Conservation (phyloP, 92 coral and sea anemone genomes). For the Epizoanthus stellaris region DNA sequence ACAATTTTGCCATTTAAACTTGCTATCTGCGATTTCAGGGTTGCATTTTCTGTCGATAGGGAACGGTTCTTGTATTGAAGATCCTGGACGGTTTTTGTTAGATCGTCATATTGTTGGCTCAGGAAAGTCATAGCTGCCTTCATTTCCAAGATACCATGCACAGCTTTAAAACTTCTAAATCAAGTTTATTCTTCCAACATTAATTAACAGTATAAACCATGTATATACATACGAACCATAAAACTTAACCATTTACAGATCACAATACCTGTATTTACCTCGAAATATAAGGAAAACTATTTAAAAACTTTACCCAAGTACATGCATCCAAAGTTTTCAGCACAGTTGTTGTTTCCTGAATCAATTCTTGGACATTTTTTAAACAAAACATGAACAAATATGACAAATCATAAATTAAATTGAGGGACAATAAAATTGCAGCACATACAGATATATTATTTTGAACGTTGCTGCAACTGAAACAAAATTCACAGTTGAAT, state of each 20-base stretch:
- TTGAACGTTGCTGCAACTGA: slow-evolving; percentile 21
- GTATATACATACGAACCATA: slow-evolving; percentile 29
- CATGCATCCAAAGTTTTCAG: slow-evolving; percentile 12
- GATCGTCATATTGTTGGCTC: neutral
- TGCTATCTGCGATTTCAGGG: neutral
- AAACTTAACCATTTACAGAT: slow-evolving; percentile 30
- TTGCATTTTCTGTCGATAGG: too few species aligned
- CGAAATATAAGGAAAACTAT: slow-evolving; percentile 20
- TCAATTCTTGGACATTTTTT: slow-evolving; percentile 25
- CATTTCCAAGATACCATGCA: too few species aligned
- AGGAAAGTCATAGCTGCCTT: too few species aligned
- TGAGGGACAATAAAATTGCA: slow-evolving; percentile 25
- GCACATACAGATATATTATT: slow-evolving; percentile 23
- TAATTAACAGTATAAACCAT: slow-evolving; percentile 35
- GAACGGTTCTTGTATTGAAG: neutral
- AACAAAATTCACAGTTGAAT: slow-evolving; percentile 2
- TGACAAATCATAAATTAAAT: slow-evolving; percentile 24
- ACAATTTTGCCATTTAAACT: neutral
- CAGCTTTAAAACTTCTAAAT: slow-evolving; percentile 36
- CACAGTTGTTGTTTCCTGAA: slow-evolving; percentile 16
- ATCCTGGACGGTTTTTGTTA: neutral
- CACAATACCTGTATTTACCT: slow-evolving; percentile 32
- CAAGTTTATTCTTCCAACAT: slow-evolving; percentile 36
- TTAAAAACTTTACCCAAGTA: slow-evolving; percentile 24
- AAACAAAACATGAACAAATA: slow-evolving; percentile 11